A percentile compares a stretch with the other conserved stretches of the same genome.
phyloP scores from a whole-genome alignment of 2,797 vertebrate species.

The Labroides dimidiatus region DNA sequence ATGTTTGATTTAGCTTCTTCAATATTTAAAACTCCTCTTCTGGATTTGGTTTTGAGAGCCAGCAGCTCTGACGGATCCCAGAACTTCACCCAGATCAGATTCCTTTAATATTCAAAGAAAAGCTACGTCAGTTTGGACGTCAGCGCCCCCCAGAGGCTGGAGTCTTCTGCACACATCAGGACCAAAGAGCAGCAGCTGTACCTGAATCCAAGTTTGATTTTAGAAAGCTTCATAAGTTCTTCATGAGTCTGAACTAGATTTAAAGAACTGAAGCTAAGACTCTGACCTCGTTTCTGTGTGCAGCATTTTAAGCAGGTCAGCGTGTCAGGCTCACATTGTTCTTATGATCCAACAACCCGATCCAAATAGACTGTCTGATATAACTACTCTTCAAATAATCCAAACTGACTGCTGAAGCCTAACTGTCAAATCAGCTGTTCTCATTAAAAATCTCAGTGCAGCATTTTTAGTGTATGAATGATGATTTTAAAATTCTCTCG shows the following conservation, averaged over 20 bases:
- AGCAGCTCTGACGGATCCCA: slow-evolving; percentile 2
- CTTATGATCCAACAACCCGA: too few species aligned
- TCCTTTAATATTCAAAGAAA: not conserved
- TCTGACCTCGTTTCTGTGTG: not conserved
- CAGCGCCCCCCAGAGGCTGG: not conserved
- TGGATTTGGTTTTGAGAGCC: not conserved
- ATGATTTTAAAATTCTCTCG: too few species aligned
- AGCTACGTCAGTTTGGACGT: not conserved
- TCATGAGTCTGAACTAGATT: not conserved
- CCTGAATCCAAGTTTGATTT: not conserved
- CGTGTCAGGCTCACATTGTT: too few species aligned
- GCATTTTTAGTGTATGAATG: too few species aligned
- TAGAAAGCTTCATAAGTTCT: not conserved
- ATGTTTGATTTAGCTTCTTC: slow-evolving; percentile 10
- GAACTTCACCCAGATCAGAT: not conserved
- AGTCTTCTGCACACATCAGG: not conserved
- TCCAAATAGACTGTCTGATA: too few species aligned
- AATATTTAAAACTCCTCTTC: slow-evolving; percentile 3
- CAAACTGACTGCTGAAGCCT: too few species aligned
- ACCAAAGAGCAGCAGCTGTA: not conserved
- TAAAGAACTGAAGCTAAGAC: not conserved
- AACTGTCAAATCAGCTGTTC: too few species aligned
- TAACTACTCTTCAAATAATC: too few species aligned
- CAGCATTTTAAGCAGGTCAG: too few species aligned
- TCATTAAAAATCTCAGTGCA: too few species aligned